A percentile compares a stretch with the other conserved stretches of the same genome.
Conservation (phyloP, 2,113 vertebrate species). For the Protobothrops mucrosquamatus region DNA sequence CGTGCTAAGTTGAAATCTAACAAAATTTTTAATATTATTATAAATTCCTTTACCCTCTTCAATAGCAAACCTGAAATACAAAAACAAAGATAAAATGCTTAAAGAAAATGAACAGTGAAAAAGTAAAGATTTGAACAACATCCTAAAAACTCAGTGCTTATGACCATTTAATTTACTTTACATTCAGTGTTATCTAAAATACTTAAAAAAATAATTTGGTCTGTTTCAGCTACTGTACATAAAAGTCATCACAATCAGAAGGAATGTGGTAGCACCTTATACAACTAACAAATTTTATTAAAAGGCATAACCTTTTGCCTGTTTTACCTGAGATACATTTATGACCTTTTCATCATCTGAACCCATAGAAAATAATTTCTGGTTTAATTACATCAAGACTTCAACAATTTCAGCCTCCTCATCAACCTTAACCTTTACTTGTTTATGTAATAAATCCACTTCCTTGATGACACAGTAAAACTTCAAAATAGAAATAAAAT, state of each 20-base stretch:
- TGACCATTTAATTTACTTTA: background rate
- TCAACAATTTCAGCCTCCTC: background rate
- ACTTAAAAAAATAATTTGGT: background rate
- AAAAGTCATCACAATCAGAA: conserved; percentile 12
- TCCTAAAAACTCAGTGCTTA: background rate
- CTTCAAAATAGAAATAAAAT: background rate
- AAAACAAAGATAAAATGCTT: conserved; percentile 42
- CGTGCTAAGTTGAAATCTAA: conserved; percentile 99
- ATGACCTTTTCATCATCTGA: background rate
- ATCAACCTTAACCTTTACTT: background rate
- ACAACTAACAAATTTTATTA: background rate
- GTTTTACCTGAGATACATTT: background rate
- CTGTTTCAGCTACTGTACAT: background rate
- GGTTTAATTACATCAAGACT: background rate
- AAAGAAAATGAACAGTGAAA: background rate
- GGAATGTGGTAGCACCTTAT: background rate
- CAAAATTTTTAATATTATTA: conserved; percentile 99
- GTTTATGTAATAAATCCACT: background rate
- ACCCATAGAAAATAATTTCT: background rate
- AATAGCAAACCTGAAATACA: conserved; percentile 88
- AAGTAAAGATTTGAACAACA: background rate
- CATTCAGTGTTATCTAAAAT: background rate
- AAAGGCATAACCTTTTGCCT: background rate
- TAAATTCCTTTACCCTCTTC: conserved; percentile 99
- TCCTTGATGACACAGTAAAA: background rate